Evolutionary conservation across 1,140 invertebrate genomes (phyloP).

Genomic region (Probaryconus sp.): DNA sequence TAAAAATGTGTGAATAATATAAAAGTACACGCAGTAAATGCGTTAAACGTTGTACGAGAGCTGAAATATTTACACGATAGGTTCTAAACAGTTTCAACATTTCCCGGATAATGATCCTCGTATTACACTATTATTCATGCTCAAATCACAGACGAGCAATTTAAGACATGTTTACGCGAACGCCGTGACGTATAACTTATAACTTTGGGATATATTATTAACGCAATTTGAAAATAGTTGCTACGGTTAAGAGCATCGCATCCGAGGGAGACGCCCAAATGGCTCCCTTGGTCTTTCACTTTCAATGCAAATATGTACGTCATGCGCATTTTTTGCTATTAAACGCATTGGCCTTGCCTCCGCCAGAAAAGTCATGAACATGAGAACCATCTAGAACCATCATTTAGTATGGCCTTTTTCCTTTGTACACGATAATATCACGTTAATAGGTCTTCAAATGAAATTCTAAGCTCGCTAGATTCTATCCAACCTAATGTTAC

Average conservation of each 20-base stretch:
- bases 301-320: slow-evolving; percentile 55
- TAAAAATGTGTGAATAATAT: slow-evolving; percentile 22
- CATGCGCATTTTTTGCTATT: slow-evolving; percentile 47
- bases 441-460: slow-evolving; percentile 14
- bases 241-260: slow-evolving; percentile 13
- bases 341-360: slow-evolving; percentile 31
- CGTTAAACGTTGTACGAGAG: slow-evolving; percentile 13
- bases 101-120: slow-evolving; percentile 46
- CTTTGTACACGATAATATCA: slow-evolving; percentile 3
- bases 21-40: slow-evolving; percentile 18
- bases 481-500: too few relatives aligned
- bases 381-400: slow-evolving; percentile 33
- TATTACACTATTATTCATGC: slow-evolving; percentile 21
- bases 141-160: slow-evolving; percentile 41
- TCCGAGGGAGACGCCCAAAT: slow-evolving; percentile 42
- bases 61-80: slow-evolving; percentile 28
- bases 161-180: slow-evolving; percentile 36
- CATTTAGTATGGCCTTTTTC: slow-evolving; percentile 36
- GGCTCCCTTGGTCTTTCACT: slow-evolving; percentile 43
- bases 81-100: slow-evolving; percentile 46
- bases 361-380: slow-evolving; percentile 38
- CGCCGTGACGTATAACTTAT: slow-evolving; percentile 35
- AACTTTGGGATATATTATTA: slow-evolving; percentile 46
- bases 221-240: slow-evolving; percentile 10
- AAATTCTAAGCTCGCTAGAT: slow-evolving; percentile 23